These are phyloP conservation scores for Monopis laevigella DNA, from an alignment of 2,888 invertebrate species.

Conservation along the genomic window DNA sequence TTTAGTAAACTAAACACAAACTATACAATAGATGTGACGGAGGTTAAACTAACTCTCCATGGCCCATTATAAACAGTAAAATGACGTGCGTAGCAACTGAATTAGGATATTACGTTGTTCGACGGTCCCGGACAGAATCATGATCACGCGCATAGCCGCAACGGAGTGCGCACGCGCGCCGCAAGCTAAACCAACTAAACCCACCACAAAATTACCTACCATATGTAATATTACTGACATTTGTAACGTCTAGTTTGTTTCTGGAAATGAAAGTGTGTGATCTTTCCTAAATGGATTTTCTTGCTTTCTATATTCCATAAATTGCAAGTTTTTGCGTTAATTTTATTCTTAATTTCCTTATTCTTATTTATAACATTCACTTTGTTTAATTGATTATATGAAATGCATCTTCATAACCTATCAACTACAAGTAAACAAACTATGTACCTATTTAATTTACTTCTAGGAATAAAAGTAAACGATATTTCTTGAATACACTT, in stretches of 20 bases:
- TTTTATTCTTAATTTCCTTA: no score
- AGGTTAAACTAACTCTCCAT: constrained; percentile 4
- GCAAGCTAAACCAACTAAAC: constrained; percentile 9
- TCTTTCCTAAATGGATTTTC: no score
- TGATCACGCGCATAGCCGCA: constrained; percentile 7
- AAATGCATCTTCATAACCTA: no score
- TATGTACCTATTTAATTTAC: no score
- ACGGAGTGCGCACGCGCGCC: constrained; percentile 6
- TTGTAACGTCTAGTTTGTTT: constrained; percentile 2
- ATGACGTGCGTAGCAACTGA: constrained; percentile 37
- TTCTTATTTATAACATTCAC: no score
- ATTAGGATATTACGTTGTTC: constrained; percentile 36
- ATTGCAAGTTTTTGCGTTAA: no score
- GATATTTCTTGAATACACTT: no score
- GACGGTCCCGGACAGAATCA: constrained; percentile 1
- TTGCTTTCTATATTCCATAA: no score
- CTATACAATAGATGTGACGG: neutral
- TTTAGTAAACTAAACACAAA: no score
- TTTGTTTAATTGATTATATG: no score
- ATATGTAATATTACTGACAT: constrained; percentile 6
- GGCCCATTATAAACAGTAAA: constrained; percentile 35
- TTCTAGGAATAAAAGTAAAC: no score
- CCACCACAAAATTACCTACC: constrained; percentile 8
- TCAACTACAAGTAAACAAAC: no score
- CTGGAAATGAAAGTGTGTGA: neutral